Evolutionary conservation across 2,113 vertebrate genomes (phyloP), one percentile per base, ranked within the genome.

Genomic region (Hemichromis elongatus): DNA sequence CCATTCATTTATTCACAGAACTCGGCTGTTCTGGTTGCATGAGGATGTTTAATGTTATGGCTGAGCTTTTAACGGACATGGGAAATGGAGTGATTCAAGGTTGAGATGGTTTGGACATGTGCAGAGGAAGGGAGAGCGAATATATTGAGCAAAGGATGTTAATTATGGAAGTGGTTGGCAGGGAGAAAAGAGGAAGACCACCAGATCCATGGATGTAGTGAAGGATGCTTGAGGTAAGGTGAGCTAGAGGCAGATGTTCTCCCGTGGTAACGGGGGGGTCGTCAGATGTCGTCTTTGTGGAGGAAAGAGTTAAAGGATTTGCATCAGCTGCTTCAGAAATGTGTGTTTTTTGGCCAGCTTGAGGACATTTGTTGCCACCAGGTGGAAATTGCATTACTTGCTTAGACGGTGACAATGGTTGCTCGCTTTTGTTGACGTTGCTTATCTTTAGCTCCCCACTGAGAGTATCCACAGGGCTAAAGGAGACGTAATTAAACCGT

Each of bases 241-340:
- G 35, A 66, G 61, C 61, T 40, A 40, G n/a, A 66, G 35, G 61
- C 35, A 3, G n/a, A 66, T 24, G 35, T 66, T 40, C 61, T 40
- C 7, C 35, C 40, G n/a, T 40, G 61, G 33, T 66, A 40, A 66
- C 0, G 5, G 66, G 37, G 30, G 11, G 10, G 59, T n/a, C 0
- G 10, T 37, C 59, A 37, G 33, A 37, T 0, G 6, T 63, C 0
- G 0, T 63, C 4, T 63, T 66, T 66, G 21, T 37, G 33, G 59
- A 63, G 59, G 59, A 8, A 37, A 63, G 33, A 8, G 11, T 66
- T 66, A 66, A 68, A 68, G 5, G 63, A 68, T 68, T 68, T 42
- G 63, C 63, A 42, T 45, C 63, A 68, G 37, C 37, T 45, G 63
- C 37, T 24, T 13, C 63, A 26, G 37, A 45, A 68, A 68, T 19